phyloP scores from a whole-genome alignment of 1,140 invertebrate species.

The Bilobella aurantiaca region DNA sequence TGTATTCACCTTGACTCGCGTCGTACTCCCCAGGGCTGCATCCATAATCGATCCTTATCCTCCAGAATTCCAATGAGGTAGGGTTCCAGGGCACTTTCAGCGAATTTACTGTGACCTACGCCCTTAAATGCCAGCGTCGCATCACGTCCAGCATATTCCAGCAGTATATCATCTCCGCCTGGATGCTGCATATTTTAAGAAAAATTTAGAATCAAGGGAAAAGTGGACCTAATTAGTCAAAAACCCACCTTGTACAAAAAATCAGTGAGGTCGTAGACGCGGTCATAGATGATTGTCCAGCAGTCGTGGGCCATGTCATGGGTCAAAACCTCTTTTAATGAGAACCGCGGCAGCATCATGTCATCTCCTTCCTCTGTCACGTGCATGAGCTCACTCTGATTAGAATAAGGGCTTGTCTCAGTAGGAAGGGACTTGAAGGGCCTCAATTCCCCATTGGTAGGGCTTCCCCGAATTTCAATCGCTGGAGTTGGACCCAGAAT shows the following conservation, averaged over 20 bases:
- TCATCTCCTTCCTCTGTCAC: no score
- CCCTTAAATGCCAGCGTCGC: constrained; percentile 71
- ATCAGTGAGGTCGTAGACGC: constrained; percentile 51
- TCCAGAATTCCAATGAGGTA: constrained; percentile 64
- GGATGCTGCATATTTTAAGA: constrained; percentile 79
- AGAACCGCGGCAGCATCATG: constrained; percentile 34
- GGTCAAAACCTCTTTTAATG: constrained; percentile 44
- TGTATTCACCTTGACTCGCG: background rate
- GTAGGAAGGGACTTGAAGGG: no score
- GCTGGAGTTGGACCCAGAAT: no score
- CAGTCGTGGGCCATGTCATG: constrained; percentile 46
- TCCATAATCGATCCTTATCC: constrained; percentile 53
- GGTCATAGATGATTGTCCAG: constrained; percentile 51
- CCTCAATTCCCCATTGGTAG: no score
- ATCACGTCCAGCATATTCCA: constrained; percentile 77
- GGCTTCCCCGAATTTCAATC: no score
- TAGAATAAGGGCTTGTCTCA: no score
- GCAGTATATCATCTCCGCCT: constrained; percentile 68
- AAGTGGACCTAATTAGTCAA: constrained; percentile 50
- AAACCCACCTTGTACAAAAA: constrained; percentile 46
- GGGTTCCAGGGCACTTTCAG: constrained; percentile 49
- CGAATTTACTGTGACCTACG: constrained; percentile 60
- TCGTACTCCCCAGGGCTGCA: background rate
- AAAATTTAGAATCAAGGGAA: constrained; percentile 71
- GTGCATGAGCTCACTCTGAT: no score